Percentiles rank a stretch among this genome's conserved stretches.
Conservation (phyloP, 2,113 vertebrate genomes). For the Petromus typicus region DNA sequence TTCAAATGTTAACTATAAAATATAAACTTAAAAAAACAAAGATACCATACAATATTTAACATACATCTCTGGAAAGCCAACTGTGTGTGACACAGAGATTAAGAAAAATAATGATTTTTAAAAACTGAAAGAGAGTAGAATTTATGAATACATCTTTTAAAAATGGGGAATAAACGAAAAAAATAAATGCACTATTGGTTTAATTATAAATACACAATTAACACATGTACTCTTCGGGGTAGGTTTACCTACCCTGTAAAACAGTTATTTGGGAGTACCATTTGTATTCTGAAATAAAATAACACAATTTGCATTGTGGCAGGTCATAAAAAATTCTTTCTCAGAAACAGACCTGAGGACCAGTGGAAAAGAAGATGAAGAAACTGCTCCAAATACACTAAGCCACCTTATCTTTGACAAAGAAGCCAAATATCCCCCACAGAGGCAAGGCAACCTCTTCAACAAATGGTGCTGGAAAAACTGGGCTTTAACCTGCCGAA, state of each 20-base stretch:
- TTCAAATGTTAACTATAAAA: conserved; percentile 32
- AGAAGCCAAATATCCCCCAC: too few relatives aligned
- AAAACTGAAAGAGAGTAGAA: not conserved
- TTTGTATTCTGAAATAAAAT: not conserved
- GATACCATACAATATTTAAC: not conserved
- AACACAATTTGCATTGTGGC: not conserved
- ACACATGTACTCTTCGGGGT: not conserved
- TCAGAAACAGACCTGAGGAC: too few relatives aligned
- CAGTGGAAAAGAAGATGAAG: too few relatives aligned
- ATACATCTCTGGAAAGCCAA: not conserved
- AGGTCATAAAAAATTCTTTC: not conserved
- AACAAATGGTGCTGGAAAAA: too few relatives aligned
- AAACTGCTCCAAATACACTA: too few relatives aligned
- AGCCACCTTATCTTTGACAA: too few relatives aligned
- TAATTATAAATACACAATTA: not conserved
- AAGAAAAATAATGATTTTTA: not conserved
- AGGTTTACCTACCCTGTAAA: not conserved
- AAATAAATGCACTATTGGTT: not conserved
- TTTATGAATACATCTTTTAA: not conserved
- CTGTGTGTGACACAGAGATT: not conserved
- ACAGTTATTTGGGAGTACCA: not conserved
- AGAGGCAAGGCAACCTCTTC: too few relatives aligned
- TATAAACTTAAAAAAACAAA: conserved; percentile 17
- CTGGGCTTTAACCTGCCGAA: too few relatives aligned
- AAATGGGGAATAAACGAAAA: not conserved